Conservation (phyloP, 2,797 vertebrate genomes). For the Gallinago solitaria region DNA sequence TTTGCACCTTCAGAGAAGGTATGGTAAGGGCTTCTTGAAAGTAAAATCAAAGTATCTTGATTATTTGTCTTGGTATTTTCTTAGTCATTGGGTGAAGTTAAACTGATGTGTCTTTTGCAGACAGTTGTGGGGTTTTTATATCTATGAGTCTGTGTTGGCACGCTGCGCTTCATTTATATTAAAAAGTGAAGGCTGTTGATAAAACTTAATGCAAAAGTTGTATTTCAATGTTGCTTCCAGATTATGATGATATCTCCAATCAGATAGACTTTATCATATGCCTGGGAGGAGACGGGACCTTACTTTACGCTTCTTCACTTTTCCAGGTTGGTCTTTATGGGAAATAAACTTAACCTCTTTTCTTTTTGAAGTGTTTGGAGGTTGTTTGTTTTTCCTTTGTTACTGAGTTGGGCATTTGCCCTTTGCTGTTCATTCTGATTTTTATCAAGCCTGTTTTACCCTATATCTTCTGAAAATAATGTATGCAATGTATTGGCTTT, state of each 20-base stretch:
- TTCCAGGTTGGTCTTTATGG: constrained; percentile 84
- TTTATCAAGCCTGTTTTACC: neutral
- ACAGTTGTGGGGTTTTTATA: fast-evolving
- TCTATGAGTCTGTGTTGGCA: neutral
- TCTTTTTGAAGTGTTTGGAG: neutral
- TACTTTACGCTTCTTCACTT: constrained; percentile 92
- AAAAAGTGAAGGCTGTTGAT: neutral
- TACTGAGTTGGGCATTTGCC: neutral
- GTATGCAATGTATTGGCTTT: neutral
- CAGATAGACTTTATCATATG: constrained; percentile 95
- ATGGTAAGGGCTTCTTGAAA: neutral
- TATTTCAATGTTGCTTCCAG: constrained; percentile 64
- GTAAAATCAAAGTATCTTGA: neutral
- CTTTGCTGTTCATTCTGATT: neutral
- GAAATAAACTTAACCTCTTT: neutral
- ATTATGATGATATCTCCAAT: constrained; percentile 94
- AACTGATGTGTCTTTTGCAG: neutral
- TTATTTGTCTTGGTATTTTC: neutral
- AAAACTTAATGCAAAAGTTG: neutral
- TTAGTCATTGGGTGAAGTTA: fast-evolving
- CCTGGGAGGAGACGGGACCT: constrained; percentile 92
- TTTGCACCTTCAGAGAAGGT: constrained; percentile 98
- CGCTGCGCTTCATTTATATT: neutral
- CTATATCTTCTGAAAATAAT: neutral
- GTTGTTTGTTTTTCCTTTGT: neutral